These are phyloP conservation scores for Hyla sarda DNA, from an alignment of 2,113 vertebrate species.

Conservation along the genomic window DNA sequence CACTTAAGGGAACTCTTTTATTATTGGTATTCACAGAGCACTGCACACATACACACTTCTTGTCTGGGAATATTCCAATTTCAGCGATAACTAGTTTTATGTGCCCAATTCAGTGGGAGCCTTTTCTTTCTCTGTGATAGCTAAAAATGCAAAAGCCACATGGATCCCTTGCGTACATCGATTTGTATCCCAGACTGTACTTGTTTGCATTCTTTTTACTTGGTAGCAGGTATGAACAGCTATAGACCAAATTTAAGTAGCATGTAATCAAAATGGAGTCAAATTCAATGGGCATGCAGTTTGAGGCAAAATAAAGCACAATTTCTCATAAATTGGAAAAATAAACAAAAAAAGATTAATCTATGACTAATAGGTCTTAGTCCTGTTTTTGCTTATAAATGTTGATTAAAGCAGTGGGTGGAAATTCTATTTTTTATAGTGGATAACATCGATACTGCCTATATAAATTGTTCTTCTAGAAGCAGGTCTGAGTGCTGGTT, in stretches of 20 bases:
- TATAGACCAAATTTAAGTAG: not conserved
- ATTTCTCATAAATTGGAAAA: not conserved
- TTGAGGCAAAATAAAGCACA: not conserved
- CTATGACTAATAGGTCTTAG: not conserved
- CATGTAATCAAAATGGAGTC: not conserved
- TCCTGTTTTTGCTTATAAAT: not conserved
- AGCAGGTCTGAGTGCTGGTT: slow-evolving; percentile 6
- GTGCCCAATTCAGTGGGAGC: not conserved
- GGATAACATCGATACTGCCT: not conserved
- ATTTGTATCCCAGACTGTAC: not conserved
- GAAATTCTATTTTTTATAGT: not conserved
- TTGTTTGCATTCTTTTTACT: not conserved
- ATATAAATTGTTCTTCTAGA: not conserved
- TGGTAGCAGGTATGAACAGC: not conserved
- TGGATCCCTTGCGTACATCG: not conserved
- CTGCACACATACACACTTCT: slow-evolving; percentile 59
- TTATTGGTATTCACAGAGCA: slow-evolving; percentile 65
- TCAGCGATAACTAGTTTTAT: slow-evolving; percentile 62
- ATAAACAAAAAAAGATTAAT: not conserved
- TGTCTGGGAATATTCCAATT: slow-evolving; percentile 48
- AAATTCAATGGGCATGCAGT: too few species aligned
- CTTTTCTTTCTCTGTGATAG: not conserved
- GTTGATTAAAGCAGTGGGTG: not conserved
- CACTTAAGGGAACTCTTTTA: slow-evolving; percentile 62
- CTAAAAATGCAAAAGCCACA: slow-evolving; percentile 6